phyloP scores from a whole-genome alignment of 1,140 invertebrate genomes.

The Latrodectus geometricus region DNA sequence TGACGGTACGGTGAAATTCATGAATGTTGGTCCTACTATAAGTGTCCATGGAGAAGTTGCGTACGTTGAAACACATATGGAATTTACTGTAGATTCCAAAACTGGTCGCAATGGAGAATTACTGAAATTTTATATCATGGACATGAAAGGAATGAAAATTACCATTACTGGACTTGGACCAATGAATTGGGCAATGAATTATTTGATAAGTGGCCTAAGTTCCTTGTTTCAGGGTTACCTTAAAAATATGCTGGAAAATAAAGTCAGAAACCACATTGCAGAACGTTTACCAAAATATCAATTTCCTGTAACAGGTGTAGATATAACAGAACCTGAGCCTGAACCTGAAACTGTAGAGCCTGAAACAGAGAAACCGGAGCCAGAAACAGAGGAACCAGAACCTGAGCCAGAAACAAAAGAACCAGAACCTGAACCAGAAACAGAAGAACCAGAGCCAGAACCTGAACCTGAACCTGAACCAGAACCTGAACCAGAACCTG shows the following conservation, averaged over 20 bases:
- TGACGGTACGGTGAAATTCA: constrained; percentile 42
- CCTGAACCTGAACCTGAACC: constrained; percentile 59
- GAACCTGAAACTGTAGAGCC: constrained; percentile 60
- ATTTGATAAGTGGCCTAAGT: constrained; percentile 24
- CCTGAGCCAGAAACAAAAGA: constrained; percentile 60
- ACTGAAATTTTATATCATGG: constrained; percentile 29
- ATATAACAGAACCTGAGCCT: constrained; percentile 20
- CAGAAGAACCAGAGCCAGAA: constrained; percentile 46
- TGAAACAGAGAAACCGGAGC: constrained; percentile 54
- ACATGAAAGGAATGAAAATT: constrained; percentile 54
- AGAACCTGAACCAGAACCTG: constrained; percentile 58
- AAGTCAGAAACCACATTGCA: constrained; percentile 20
- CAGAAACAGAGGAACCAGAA: constrained; percentile 58
- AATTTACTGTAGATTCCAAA: constrained; percentile 40
- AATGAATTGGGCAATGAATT: constrained; percentile 43
- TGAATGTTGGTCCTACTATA: constrained; percentile 49
- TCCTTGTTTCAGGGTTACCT: constrained; percentile 32
- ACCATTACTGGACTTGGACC: constrained; percentile 34
- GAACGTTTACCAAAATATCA: constrained; percentile 20
- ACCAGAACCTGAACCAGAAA: constrained; percentile 53
- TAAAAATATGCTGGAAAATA: constrained; percentile 7
- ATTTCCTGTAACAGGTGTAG: constrained; percentile 38
- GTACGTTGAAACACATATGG: constrained; percentile 38
- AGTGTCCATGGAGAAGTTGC: background rate
- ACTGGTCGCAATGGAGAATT: constrained; percentile 21